phyloP scores from a whole-genome alignment of 1,140 invertebrate species.

The Drosophila elegans region DNA sequence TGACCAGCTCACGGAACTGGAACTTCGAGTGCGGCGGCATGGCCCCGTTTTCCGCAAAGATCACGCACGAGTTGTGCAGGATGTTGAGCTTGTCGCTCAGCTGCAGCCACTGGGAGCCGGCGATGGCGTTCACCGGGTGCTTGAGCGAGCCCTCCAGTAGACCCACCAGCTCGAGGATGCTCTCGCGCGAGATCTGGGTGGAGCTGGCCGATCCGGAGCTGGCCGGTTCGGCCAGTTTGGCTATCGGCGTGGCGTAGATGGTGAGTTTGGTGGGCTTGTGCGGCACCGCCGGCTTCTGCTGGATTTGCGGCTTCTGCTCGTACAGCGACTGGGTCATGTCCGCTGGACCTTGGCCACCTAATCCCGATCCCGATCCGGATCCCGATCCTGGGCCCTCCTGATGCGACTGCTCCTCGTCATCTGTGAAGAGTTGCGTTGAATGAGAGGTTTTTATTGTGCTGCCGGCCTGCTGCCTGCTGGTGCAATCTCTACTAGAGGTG shows the following conservation, averaged over 20 bases:
- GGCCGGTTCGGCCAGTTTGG: conserved; percentile 73
- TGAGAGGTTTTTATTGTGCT: conserved; percentile 77
- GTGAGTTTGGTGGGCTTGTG: conserved; percentile 87
- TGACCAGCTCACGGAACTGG: conserved; percentile 94
- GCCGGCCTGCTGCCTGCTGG: conserved; percentile 40
- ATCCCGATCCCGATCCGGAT: not conserved
- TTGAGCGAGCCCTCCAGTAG: conserved; percentile 89
- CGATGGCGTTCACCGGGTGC: conserved; percentile 87
- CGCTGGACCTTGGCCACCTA: conserved; percentile 18
- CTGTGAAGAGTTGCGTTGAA: conserved; percentile 84
- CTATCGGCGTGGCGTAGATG: conserved; percentile 87
- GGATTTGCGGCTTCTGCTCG: conserved; percentile 39
- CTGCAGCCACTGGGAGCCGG: conserved; percentile 91
- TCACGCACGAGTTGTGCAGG: conserved; percentile 91
- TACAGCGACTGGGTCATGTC: conserved; percentile 80
- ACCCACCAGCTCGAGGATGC: conserved; percentile 89
- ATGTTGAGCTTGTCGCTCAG: conserved; percentile 93
- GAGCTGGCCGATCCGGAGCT: conserved; percentile 63
- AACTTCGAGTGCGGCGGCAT: conserved; percentile 95
- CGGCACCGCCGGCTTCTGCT: conserved; percentile 86
- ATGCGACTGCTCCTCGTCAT: conserved; percentile 55
- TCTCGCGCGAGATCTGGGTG: conserved; percentile 86
- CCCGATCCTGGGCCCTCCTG: conserved; percentile 15
- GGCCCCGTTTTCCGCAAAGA: conserved; percentile 88
- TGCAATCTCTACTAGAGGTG: conserved; percentile 38